Conservation (phyloP, 1,140 invertebrate species). For the Apis dorsata region DNA sequence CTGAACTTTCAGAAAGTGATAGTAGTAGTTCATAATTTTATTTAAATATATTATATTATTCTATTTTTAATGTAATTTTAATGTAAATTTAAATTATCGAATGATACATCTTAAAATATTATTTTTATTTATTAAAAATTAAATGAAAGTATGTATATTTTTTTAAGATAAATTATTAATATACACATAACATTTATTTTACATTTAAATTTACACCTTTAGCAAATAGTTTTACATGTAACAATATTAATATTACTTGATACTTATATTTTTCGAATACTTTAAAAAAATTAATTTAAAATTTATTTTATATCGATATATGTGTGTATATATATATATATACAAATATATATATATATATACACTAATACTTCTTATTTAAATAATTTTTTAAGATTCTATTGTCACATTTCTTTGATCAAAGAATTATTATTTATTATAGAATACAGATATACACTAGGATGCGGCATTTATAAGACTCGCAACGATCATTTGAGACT, state of each 20-base stretch:
- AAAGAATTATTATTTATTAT: no score
- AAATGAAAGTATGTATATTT: background rate
- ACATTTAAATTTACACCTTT: no score
- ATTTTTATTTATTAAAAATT: background rate
- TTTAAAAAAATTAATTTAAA: no score
- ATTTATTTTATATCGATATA: background rate
- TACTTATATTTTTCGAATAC: background rate
- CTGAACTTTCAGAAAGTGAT: slow-evolving; percentile 89
- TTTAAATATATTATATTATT: background rate
- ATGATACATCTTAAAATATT: no score
- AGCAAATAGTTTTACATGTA: background rate
- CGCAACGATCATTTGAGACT: no score
- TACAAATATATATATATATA: no score
- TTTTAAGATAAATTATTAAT: slow-evolving; percentile 31
- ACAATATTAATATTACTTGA: background rate
- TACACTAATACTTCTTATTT: no score
- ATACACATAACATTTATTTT: background rate
- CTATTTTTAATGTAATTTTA: background rate
- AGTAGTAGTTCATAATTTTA: slow-evolving; percentile 73
- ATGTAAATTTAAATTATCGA: background rate
- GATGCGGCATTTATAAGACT: no score
- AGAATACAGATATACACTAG: no score
- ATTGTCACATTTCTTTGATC: no score
- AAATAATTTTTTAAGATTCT: no score
- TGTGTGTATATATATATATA: no score